Conservation (phyloP, 2,113 vertebrate species). For the Bagarius yarrelli region DNA sequence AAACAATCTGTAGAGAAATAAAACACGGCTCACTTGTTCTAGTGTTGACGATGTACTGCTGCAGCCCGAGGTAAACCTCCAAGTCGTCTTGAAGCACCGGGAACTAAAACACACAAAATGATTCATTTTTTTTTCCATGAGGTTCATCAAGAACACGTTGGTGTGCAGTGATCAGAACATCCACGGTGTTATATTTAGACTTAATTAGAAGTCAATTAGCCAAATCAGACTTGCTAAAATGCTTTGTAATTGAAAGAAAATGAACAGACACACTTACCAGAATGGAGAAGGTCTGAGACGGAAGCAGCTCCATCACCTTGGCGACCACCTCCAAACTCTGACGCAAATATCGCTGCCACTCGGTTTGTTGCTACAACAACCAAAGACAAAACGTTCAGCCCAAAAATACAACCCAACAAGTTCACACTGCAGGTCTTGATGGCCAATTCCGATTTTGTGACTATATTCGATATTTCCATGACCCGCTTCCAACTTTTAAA, state of each 20-base stretch:
- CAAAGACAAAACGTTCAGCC: constrained; percentile 38
- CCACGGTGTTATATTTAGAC: not conserved
- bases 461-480: no score
- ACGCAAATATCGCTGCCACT: constrained; percentile 97
- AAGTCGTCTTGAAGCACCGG: constrained; percentile 95
- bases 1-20: not conserved
- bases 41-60: constrained; percentile 88
- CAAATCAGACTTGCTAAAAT: constrained; percentile 18
- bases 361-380: constrained; percentile 87
- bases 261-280: constrained; percentile 75
- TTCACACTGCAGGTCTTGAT: not conserved
- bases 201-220: not conserved
- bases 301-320: constrained; percentile 98
- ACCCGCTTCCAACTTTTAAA: no score
- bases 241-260: not conserved
- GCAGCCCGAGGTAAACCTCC: constrained; percentile 93
- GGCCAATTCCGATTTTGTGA: no score
- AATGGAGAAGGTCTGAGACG: constrained; percentile 92
- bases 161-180: not conserved
- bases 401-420: not conserved
- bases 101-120: constrained; percentile 73
- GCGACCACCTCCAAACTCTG: constrained; percentile 98
- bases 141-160: constrained; percentile 80
- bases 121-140: constrained; percentile 72
- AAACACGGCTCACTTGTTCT: constrained; percentile 79